phyloP scores from a whole-genome alignment of 2,797 vertebrate genomes.

The Schizopygopsis malacanthus region DNA sequence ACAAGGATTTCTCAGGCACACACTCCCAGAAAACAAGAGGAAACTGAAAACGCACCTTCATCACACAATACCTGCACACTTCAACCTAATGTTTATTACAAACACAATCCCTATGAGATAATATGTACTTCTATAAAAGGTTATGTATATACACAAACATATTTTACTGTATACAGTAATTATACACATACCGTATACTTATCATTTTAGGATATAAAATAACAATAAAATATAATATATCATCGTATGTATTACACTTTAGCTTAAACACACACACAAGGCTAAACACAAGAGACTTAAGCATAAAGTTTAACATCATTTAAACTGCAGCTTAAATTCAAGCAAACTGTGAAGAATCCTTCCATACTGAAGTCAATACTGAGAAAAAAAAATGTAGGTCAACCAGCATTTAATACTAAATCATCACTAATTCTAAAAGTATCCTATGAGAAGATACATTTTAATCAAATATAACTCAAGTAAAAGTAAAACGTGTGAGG shows the following conservation, averaged over 20 bases:
- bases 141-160: slow-evolving; percentile 30
- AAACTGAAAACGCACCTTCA: neutral
- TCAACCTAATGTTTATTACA: neutral
- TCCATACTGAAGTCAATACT: slow-evolving; percentile 29
- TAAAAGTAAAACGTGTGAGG: neutral
- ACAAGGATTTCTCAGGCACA: slow-evolving; percentile 45
- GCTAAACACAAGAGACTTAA: no score
- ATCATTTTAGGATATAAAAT: neutral
- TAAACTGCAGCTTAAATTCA: slow-evolving; percentile 52
- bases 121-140: neutral
- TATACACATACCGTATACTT: neutral
- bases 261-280: no score
- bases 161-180: neutral
- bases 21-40: slow-evolving; percentile 30
- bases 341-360: slow-evolving; percentile 26
- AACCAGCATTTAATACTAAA: neutral
- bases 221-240: neutral
- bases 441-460: neutral
- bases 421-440: slow-evolving; percentile 16
- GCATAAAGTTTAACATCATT: slow-evolving; percentile 11
- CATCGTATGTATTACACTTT: neutral
- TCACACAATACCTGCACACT: neutral
- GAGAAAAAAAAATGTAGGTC: neutral
- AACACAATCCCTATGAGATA: neutral
- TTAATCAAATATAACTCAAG: slow-evolving; percentile 4